Conservation (phyloP, 2,797 vertebrate genomes). For the Gymnopithys bicolor region DNA sequence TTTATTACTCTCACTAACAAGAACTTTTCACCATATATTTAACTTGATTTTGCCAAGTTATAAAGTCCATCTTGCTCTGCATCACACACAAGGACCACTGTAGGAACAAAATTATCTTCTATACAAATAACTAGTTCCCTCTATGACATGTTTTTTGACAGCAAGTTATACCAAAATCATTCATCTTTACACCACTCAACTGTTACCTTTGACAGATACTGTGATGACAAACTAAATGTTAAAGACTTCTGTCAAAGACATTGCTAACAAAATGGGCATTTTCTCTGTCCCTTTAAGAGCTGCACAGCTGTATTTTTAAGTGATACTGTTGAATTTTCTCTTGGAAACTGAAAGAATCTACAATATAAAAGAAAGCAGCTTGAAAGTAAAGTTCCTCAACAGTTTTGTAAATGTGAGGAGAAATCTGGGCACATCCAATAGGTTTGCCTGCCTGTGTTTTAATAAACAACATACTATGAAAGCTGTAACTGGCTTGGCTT, state of each 20-base stretch:
- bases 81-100: not conserved
- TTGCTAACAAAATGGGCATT: not conserved
- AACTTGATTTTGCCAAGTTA: not conserved
- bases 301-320: not conserved
- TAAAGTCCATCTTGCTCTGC: not conserved
- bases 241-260: not conserved
- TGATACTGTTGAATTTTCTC: not conserved
- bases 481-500: not conserved
- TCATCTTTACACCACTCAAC: not conserved
- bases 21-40: not conserved
- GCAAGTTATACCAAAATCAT: not conserved
- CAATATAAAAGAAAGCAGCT: not conserved
- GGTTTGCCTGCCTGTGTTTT: not conserved
- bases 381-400: not conserved
- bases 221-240: not conserved
- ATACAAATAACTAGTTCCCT: not conserved
- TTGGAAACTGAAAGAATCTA: not conserved
- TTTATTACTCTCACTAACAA: not conserved
- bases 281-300: not conserved
- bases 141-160: not conserved
- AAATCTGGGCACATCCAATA: not conserved
- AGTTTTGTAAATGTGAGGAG: not conserved
- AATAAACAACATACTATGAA: not conserved
- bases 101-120: not conserved
- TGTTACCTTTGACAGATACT: not conserved